Conservation (phyloP, 1,140 invertebrate genomes). For the Bombus pascuorum region DNA sequence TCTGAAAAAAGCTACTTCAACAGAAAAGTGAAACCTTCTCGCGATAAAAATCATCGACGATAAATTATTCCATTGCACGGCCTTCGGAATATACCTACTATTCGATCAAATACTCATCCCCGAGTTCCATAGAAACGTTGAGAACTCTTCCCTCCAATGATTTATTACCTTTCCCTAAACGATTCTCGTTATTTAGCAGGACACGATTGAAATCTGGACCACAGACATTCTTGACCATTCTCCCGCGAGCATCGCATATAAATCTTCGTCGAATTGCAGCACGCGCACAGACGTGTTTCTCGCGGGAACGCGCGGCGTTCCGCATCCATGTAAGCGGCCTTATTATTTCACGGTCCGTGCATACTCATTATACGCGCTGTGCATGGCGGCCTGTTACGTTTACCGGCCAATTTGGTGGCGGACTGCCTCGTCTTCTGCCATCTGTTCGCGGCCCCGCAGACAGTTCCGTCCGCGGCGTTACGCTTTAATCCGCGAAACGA, state of each 20-base stretch:
- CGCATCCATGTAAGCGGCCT: conserved; percentile 34
- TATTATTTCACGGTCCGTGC: conserved; percentile 59
- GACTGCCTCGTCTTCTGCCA: conserved; percentile 31
- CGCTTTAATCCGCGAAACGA: conserved; percentile 65
- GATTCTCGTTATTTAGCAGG: not conserved
- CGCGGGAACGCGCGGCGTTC: conserved; percentile 17
- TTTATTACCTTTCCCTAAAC: not conserved
- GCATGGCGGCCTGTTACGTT: conserved; percentile 53
- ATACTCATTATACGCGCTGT: conserved; percentile 53
- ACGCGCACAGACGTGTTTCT: not conserved
- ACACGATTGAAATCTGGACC: not conserved
- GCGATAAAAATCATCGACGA: not conserved
- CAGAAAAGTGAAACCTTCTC: not conserved
- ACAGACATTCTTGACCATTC: not conserved
- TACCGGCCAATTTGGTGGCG: conserved; percentile 57
- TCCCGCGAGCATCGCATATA: conserved; percentile 36
- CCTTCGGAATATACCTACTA: not conserved
- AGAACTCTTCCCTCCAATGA: not conserved
- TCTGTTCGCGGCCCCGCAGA: conserved; percentile 54
- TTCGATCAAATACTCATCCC: not conserved
- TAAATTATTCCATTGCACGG: not conserved
- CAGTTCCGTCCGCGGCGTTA: conserved; percentile 54
- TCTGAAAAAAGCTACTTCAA: not conserved
- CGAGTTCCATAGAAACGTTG: not conserved
- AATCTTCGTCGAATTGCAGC: conserved; percentile 59